phyloP scores from a whole-genome alignment of 2,797 vertebrate genomes.

The Mus minutoides region DNA sequence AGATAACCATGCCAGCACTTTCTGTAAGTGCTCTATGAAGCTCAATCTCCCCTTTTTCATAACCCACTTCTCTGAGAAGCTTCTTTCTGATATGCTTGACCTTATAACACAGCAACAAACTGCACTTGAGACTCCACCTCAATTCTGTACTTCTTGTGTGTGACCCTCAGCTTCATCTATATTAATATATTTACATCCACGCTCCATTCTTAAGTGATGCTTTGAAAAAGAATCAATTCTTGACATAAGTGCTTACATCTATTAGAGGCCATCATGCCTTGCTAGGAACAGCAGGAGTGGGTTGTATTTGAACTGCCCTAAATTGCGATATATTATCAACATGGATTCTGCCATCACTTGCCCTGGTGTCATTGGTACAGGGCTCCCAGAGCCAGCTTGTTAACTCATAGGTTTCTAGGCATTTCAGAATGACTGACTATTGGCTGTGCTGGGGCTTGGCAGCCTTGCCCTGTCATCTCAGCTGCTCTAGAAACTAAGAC shows the following conservation, averaged over 20 bases:
- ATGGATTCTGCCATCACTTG: not conserved
- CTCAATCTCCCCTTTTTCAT: rapidly evolving
- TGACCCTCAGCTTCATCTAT: not conserved
- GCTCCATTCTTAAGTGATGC: not conserved
- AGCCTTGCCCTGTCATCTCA: not conserved
- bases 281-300: not conserved
- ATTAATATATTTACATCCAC: not conserved
- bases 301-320: not conserved
- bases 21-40: not conserved
- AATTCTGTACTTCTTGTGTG: not conserved
- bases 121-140: not conserved
- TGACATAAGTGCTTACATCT: not conserved
- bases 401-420: not conserved
- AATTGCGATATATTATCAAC: not conserved
- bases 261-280: not conserved
- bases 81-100: not conserved
- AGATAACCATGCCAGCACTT: not conserved
- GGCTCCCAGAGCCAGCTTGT: not conserved
- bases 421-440: not conserved
- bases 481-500: no score
- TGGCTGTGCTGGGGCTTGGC: not conserved
- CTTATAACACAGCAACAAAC: not conserved
- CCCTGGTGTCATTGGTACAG: not conserved
- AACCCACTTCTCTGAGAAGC: not conserved
- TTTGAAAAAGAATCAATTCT: not conserved